Conservation (phyloP, 2,113 vertebrate species). For the Collichthys lucidus region DNA sequence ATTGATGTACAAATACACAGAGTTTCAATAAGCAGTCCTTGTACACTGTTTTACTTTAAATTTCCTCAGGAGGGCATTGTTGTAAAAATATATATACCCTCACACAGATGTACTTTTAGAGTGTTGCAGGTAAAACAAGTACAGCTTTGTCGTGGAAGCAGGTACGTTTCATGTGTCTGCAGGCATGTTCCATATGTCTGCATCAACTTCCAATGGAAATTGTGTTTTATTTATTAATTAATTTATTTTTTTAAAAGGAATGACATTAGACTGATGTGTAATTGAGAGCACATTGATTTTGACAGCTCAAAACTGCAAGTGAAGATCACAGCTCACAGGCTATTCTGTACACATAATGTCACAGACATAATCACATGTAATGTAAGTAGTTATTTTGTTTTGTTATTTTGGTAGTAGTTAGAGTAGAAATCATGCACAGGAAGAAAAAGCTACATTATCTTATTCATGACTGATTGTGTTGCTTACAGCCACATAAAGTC, state of each 20-base stretch:
- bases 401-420: neutral
- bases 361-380: slow-evolving; percentile 12
- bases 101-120: neutral
- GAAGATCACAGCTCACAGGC: slow-evolving; percentile 31
- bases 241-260: neutral
- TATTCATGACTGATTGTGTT: slow-evolving; percentile 20
- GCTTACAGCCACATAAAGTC: neutral
- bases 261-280: neutral
- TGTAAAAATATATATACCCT: slow-evolving; percentile 55
- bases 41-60: slow-evolving; percentile 51
- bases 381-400: neutral
- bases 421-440: slow-evolving; percentile 17
- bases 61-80: slow-evolving; percentile 76
- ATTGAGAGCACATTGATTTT: neutral
- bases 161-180: neutral
- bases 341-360: slow-evolving; percentile 36
- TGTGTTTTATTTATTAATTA: neutral
- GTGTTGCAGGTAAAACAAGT: neutral
- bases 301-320: neutral
- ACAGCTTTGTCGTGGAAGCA: neutral
- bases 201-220: neutral
- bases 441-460: slow-evolving; percentile 36
- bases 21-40: slow-evolving; percentile 4
- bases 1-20: slow-evolving; percentile 7
- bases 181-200: neutral